phyloP scores from a whole-genome alignment of 2,113 vertebrate species.

The Pogonocichla stellata region DNA sequence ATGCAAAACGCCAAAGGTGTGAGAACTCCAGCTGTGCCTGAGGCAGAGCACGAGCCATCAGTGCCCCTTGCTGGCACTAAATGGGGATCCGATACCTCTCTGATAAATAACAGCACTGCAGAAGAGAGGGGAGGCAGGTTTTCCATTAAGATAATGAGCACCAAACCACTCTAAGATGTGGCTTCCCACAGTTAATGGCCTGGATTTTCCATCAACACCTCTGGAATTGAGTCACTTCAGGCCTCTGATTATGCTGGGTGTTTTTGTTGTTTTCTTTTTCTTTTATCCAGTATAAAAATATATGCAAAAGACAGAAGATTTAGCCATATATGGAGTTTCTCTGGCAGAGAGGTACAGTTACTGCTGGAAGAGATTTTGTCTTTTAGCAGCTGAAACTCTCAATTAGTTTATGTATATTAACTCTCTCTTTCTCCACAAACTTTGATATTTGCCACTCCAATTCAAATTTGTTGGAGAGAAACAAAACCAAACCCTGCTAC shows the following conservation, averaged over 20 bases:
- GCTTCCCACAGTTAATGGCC: neutral
- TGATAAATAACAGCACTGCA: neutral
- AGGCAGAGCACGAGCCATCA: neutral
- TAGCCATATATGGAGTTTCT: neutral
- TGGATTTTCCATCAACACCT: neutral
- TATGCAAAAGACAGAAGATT: neutral
- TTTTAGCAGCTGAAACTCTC: neutral
- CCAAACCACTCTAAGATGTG: neutral
- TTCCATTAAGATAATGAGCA: neutral
- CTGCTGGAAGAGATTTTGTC: neutral
- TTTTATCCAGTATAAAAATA: neutral
- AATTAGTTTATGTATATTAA: neutral
- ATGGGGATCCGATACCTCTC: neutral
- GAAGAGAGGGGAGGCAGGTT: neutral
- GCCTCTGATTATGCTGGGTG: neutral
- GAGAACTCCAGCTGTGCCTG: neutral
- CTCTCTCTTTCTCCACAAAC: neutral
- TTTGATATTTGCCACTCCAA: neutral
- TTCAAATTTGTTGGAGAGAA: neutral
- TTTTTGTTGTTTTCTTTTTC: neutral
- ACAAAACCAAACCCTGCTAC: neutral
- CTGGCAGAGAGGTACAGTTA: neutral
- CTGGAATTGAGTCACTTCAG: neutral
- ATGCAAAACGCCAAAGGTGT: accelerated
- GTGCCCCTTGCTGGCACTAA: neutral